Conservation (phyloP, 2,888 invertebrate genomes). For the Oscheius myriophilus region DNA sequence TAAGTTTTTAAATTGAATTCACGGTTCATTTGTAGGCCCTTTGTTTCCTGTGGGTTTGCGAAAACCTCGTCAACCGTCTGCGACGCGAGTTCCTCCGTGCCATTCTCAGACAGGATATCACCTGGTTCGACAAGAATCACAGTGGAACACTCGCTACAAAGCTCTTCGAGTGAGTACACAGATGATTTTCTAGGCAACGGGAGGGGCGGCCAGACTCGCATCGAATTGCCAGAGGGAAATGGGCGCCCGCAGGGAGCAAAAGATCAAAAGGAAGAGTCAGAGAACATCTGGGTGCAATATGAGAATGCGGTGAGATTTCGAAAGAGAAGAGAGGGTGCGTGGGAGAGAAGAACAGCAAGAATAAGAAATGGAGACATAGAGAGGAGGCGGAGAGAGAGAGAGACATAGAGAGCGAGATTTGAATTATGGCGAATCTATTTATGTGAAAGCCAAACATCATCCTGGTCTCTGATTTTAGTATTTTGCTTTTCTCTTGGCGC, state of each 20-base stretch:
- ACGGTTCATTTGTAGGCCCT: no score
- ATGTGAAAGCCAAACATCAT: no score
- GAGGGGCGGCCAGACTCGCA: neutral
- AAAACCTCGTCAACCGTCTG: constrained; percentile 73
- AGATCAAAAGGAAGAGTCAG: neutral
- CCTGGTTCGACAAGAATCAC: constrained; percentile 73
- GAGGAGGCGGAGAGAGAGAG: no score
- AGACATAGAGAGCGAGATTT: no score
- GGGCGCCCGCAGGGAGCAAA: neutral
- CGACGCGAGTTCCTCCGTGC: constrained; percentile 72
- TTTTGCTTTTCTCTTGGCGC: no score
- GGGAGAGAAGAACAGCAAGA: no score
- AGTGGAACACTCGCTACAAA: constrained; percentile 74
- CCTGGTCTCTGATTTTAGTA: no score
- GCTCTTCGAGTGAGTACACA: constrained; percentile 74
- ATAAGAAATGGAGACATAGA: no score
- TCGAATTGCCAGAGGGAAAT: neutral
- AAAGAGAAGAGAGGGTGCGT: no score
- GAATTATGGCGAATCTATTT: no score
- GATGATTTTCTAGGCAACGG: neutral
- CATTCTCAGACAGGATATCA: constrained; percentile 72
- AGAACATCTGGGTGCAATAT: neutral
- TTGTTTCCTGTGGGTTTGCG: constrained; percentile 72
- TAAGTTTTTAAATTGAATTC: no score
- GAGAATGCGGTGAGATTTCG: no score